A percentile compares a stretch with the other conserved stretches of the same genome.
Conservation (phyloP, 1,140 invertebrate species). For the Drosophila chauvacae region DNA sequence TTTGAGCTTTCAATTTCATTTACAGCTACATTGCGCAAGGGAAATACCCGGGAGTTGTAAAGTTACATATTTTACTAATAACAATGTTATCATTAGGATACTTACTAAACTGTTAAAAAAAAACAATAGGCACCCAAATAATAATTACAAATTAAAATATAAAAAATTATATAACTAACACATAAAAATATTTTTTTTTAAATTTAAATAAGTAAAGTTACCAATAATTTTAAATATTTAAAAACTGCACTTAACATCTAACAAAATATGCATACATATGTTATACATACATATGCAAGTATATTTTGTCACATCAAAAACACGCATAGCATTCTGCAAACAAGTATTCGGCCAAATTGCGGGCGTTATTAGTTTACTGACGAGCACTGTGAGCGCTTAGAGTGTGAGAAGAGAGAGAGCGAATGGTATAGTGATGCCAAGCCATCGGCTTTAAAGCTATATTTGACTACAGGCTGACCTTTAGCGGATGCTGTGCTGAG, state of each 20-base stretch:
- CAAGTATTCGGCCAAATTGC: constrained; percentile 7
- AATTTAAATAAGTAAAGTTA: no score
- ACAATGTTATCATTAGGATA: not conserved
- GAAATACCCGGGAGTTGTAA: not conserved
- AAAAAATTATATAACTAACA: no score
- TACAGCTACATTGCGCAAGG: no score
- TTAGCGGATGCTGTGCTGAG: not conserved
- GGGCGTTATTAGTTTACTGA: constrained; percentile 1
- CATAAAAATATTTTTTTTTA: no score
- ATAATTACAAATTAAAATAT: no score
- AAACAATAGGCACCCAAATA: no score
- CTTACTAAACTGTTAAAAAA: not conserved
- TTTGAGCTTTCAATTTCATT: not conserved
- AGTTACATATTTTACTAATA: not conserved
- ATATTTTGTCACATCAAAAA: not conserved
- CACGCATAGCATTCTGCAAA: constrained; percentile 7
- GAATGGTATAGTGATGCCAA: not conserved
- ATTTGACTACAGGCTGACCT: no score
- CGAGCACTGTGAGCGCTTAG: constrained; percentile 20
- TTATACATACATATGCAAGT: no score
- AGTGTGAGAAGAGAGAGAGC: constrained; percentile 8
- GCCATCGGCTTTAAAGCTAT: not conserved
- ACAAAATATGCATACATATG: not conserved
- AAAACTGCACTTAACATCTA: not conserved
- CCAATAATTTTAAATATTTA: not conserved